Base-by-base conservation (phyloP, 2,888 invertebrate genomes). In the Panzeria rudis region DNA sequence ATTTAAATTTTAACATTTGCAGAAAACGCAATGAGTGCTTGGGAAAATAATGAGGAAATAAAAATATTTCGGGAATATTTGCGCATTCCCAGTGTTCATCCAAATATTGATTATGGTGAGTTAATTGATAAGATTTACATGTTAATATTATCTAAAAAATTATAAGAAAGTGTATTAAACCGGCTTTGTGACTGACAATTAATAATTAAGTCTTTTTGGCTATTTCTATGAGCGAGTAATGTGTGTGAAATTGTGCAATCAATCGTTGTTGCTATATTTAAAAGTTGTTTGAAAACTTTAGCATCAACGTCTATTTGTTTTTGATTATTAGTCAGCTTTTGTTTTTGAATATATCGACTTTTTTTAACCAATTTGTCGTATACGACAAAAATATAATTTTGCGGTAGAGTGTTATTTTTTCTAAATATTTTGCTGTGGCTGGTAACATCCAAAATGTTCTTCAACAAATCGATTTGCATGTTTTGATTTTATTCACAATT, bases 81-180 rank as follows among this genome's bases (percentile, higher is more conserved):
- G 76, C 94, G 95, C 87, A 97, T 98, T 89, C 96, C 97, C 6
- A 97, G 97, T 54, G 97, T 98, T 1, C 98, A 98, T 88, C 98
- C 98, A 0, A 93, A 96, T 89, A 93, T 97, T 29, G 95, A 98
- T 92, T 98, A 98, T 91, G 95, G 98, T 97, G 93, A 95, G 93
- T 89, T 50, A 15, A 23, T 20, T 29, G 5, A 25, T 13, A 44
- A 56, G 29, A 3, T 9, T 56, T 23, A 47, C n/a, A n/a, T 15
- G 23, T 68, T 52, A 29, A 29, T 29, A 29, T 29, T 29, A 29
- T 29, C 5, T 20, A 32, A 25, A 56, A 56, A 38, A 2, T 44
- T 11, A 41, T 59, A n/a, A 41, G 44, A 2, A 32, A 52, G 32
- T 23, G 11, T 41, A 7, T 44, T 56, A 2, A 44, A 17, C 17